These are phyloP conservation scores for Cryptotermes secundus DNA, from an alignment of 1,140 invertebrate species.

Conservation along the genomic window DNA sequence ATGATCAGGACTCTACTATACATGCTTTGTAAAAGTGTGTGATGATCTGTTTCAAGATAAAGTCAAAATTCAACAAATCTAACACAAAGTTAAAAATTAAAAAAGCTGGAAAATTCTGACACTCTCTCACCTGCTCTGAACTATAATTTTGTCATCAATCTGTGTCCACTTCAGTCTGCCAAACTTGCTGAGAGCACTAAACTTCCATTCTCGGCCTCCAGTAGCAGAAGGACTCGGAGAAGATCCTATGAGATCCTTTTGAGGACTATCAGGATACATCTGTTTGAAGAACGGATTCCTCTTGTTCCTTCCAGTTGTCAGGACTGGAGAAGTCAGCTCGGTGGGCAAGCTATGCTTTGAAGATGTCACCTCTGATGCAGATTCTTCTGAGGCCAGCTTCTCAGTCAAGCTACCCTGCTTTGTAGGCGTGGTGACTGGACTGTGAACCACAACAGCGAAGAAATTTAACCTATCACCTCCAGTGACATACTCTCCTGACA, in stretches of 20 bases:
- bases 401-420: background rate
- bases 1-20: too few species aligned
- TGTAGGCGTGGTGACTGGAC: background rate
- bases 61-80: too few species aligned
- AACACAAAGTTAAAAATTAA: too few species aligned
- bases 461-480: too few species aligned
- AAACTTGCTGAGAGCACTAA: constrained; percentile 22
- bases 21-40: too few species aligned
- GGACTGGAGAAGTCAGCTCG: background rate
- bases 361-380: background rate
- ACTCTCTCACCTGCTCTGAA: constrained; percentile 20
- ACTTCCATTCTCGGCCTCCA: background rate
- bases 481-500: too few species aligned
- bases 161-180: background rate
- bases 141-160: background rate
- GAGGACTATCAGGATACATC: background rate
- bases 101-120: background rate
- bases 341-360: background rate
- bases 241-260: background rate
- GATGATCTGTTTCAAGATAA: too few species aligned
- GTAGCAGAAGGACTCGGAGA: background rate
- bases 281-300: constrained; percentile 20
- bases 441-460: background rate
- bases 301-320: background rate
- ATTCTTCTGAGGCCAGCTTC: too few species aligned